These are phyloP conservation scores for Aproaerema taeniolella DNA, from an alignment of 2,888 invertebrate genomes.

Conservation along the genomic window DNA sequence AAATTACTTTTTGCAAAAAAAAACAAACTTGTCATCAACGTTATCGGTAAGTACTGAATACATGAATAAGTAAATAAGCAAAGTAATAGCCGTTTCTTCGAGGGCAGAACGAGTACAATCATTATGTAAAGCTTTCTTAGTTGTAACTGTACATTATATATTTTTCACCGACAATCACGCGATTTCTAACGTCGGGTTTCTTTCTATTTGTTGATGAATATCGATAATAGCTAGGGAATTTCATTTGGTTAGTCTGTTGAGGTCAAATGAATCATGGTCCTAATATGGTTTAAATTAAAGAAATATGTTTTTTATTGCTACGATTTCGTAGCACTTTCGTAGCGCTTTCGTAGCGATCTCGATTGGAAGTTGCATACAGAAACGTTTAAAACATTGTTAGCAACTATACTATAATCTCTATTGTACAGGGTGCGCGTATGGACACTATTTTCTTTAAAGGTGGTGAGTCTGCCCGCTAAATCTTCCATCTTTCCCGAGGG, in stretches of 20 bases:
- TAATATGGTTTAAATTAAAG: no score
- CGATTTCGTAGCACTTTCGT: conserved; percentile 4
- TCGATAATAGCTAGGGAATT: conserved; percentile 1
- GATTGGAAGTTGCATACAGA: no score
- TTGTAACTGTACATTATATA: not conserved
- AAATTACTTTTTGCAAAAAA: conserved; percentile 3
- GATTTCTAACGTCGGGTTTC: conserved; percentile 18
- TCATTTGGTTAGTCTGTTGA: not conserved
- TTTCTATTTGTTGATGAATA: not conserved
- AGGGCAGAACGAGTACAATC: conserved; percentile 19
- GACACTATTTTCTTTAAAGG: no score
- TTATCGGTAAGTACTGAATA: conserved; percentile 45
- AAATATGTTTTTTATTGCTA: not conserved
- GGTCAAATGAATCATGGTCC: no score
- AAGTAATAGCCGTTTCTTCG: conserved; percentile 24
- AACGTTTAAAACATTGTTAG: no score
- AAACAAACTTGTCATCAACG: conserved; percentile 33
- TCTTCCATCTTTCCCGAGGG: no score
- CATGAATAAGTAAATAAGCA: conserved; percentile 41
- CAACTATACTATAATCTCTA: no score
- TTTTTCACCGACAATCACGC: conserved; percentile 20
- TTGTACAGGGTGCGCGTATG: no score
- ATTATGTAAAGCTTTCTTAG: conserved; percentile 17
- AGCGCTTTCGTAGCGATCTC: no score
- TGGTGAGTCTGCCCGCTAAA: no score